These are phyloP conservation scores for Elysia crispata DNA, from an alignment of 2,888 invertebrate genomes.

Conservation along the genomic window DNA sequence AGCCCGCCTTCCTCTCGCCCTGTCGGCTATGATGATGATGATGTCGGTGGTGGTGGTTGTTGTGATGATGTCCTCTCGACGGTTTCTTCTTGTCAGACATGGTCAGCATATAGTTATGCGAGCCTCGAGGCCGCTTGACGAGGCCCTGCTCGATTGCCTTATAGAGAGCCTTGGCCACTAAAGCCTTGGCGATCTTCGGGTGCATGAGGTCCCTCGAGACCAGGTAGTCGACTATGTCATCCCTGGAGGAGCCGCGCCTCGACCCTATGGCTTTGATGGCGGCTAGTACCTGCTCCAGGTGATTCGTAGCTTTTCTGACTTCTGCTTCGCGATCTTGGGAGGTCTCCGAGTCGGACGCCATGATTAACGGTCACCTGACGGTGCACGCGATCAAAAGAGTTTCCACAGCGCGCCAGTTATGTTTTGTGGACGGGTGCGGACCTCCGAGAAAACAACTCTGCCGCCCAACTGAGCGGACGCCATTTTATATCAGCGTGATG, in stretches of 20 bases:
- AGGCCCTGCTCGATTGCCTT: slow-evolving; percentile 32
- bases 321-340: slow-evolving; percentile 5
- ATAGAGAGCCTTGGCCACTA: slow-evolving; percentile 42
- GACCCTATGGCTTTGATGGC: slow-evolving; percentile 34
- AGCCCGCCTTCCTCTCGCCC: not conserved
- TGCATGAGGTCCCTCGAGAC: slow-evolving; percentile 35
- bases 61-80: not conserved
- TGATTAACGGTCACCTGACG: not conserved
- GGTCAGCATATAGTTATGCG: not conserved
- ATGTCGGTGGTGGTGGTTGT: not conserved
- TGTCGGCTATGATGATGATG: not conserved
- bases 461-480: too few relatives aligned
- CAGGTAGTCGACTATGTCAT: slow-evolving; percentile 41
- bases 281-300: slow-evolving; percentile 30
- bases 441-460: too few relatives aligned
- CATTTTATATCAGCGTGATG: too few relatives aligned
- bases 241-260: slow-evolving; percentile 18
- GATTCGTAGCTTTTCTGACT: slow-evolving; percentile 22
- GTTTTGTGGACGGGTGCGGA: too few relatives aligned
- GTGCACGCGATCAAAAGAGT: too few relatives aligned
- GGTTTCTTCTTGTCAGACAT: not conserved
- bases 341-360: slow-evolving; percentile 31
- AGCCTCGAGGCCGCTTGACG: slow-evolving; percentile 23
- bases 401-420: too few relatives aligned
- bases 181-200: slow-evolving; percentile 22